Evolutionary conservation across 2,113 vertebrate genomes (phyloP), one percentile per base, ranked within the genome.

Genomic region (Eonycteris spelaea): DNA sequence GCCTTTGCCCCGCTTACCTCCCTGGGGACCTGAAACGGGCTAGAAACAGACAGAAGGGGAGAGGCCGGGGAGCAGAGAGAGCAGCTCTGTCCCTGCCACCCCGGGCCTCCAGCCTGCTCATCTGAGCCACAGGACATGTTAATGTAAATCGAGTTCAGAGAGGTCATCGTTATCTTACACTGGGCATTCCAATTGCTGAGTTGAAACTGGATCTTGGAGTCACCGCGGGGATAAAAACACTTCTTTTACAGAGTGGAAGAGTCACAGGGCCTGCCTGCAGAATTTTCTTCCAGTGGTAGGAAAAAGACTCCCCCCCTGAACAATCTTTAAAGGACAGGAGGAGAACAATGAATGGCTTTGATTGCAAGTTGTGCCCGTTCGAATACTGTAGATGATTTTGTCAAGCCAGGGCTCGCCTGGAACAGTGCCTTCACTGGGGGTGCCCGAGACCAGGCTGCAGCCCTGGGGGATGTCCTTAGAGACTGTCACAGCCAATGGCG

Each of bases 321-420:
- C 63, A 53, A 45, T 53, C 86, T 30, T 77, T 45, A n/a, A 90
- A 63, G 30, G 13, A 65, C 40, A 35, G 78, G 21, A 28, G 51
- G 65, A 55, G 40, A 55, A 51, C 51, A 73, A 33, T 0, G 12
- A 43, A 33, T 33, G 45, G 21, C 33, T 87, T 68, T 12, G 19
- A 80, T n/a, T 6, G 26, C 53, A 53, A 24, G 18, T 2, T 75
- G n/a, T 51, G 38, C 51, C 48, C 71, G 38, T 53, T 82, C 9
- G n/a, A 22, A 1, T 22, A 43, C 48, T 4, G 40, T 0, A 33
- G 33, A 4, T 0, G 2, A 51, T 73, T 57, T 43, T 55, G 51
- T 61, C n/a, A 63, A 16, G 16, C 51, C 70, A 75, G 18, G 86
- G 86, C 68, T n/a, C 79, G 40, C 48, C 63, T 21, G n/a, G 68